A percentile compares a stretch with the other conserved stretches of the same genome.
phyloP scores from a whole-genome alignment of 2,888 invertebrate species.

The Syrphus vitripennis region DNA sequence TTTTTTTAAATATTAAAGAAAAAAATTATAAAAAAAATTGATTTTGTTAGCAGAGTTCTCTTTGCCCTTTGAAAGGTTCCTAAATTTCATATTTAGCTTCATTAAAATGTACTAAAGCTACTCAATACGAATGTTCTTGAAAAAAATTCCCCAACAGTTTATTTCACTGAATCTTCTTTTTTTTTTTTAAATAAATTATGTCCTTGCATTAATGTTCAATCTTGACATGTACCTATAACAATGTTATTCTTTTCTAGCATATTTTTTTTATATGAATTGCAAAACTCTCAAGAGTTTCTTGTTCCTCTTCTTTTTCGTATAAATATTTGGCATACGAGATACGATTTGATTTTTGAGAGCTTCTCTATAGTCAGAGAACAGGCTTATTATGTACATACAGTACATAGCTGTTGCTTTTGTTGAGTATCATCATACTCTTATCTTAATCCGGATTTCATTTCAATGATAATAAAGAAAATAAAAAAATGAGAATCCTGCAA shows the following conservation, averaged over 20 bases:
- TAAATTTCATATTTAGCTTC: too few relatives aligned
- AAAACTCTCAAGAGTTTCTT: constrained; percentile 13
- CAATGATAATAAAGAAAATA: constrained; percentile 27
- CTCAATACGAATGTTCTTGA: background rate
- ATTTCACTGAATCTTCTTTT: background rate
- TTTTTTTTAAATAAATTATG: constrained; percentile 3
- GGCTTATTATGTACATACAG: background rate
- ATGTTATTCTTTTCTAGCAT: constrained; percentile 13
- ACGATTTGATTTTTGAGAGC: constrained; percentile 55
- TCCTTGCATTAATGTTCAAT: constrained; percentile 49
- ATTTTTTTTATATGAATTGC: background rate
- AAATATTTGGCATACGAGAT: constrained; percentile 56
- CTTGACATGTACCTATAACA: constrained; percentile 32
- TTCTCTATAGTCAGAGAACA: constrained; percentile 19
- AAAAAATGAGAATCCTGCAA: constrained; percentile 20
- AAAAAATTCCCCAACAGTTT: background rate
- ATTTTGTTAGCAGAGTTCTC: too few relatives aligned
- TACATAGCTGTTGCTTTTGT: constrained; percentile 54
- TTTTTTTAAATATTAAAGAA: too few relatives aligned
- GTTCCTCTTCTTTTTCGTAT: constrained; percentile 11
- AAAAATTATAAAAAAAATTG: too few relatives aligned
- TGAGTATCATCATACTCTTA: constrained; percentile 25
- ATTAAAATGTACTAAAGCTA: too few relatives aligned
- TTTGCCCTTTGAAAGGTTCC: too few relatives aligned
- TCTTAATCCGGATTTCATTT: constrained; percentile 47